Evolutionary conservation across 1,140 invertebrate species (phyloP), one percentile per base, ranked within the genome.

Genomic region (Belonocnema kinseyi): DNA sequence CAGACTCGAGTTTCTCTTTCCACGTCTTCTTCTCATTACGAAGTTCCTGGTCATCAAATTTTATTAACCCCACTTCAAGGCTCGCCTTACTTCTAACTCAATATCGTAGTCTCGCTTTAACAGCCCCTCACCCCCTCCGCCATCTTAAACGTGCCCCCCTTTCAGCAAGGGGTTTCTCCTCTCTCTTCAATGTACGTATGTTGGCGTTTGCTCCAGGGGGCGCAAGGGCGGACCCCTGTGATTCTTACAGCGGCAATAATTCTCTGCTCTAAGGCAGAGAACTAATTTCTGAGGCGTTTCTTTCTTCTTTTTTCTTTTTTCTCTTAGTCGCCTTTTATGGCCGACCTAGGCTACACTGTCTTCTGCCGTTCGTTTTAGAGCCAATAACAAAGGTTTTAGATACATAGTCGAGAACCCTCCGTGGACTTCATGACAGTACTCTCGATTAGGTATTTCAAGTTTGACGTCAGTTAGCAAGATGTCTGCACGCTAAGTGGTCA

Each of bases 1-100:
- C 80, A 82, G 83, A 75, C 75, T 58, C 73, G 58, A 73, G 80
- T 81, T 81, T 73, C 78, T 74, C 75, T 77, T 83, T 88, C 76
- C 85, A 72, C 85, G 85, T 87, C 86, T 86, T 85, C 81, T 87
- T 88, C 85, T 88, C 87, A 86, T 90, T 89, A 88, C 86, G 83
- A 89, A 89, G 83, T 89, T 90, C 88, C 85, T 85, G 87, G 86
- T 89, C 88, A 89, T 90, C 86, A 89, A 89, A 89, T 90, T 89
- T 89, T 89, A 89, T 90, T 88, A 89, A 86, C 86, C 84, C 83
- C 85, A 87, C 86, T 89, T 89, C 82, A 85, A 79, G 75, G 26
- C 61, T 80, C 81, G 83, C 85, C 82, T 87, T 85, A 81, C 83
- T 87, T 87, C 85, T 84, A 89, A 89, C 87, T 89, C 85, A 88